Percentiles rank a stretch among this genome's conserved stretches.
Conservation (phyloP, 2,797 vertebrate species). For the Chrysolophus pictus region DNA sequence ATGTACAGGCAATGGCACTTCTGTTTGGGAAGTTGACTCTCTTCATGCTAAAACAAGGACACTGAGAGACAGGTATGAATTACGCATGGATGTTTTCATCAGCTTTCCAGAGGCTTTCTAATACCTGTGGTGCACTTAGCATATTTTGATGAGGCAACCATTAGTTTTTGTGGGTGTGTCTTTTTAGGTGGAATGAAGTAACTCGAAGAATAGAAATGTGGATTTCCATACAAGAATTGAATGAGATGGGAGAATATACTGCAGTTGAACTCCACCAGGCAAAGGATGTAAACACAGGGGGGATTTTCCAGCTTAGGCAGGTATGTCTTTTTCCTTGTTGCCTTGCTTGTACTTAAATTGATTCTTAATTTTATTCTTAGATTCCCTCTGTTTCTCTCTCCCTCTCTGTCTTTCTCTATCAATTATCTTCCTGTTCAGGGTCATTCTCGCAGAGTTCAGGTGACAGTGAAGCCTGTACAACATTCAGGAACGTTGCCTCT, state of each 20-base stretch:
- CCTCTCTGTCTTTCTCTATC: background rate
- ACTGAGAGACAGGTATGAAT: constrained; percentile 89
- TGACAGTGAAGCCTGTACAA: constrained; percentile 92
- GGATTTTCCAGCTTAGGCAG: constrained; percentile 96
- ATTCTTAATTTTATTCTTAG: constrained; percentile 5
- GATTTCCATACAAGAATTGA: constrained; percentile 93
- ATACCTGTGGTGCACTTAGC: background rate
- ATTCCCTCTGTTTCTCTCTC: background rate
- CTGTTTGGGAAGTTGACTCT: constrained; percentile 91
- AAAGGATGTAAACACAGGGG: constrained; percentile 94
- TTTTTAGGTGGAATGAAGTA: constrained; percentile 94
- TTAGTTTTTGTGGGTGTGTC: background rate
- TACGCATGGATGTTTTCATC: background rate
- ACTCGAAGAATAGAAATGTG: constrained; percentile 94
- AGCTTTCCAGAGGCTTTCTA: background rate
- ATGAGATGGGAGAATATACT: constrained; percentile 94
- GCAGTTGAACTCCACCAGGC: constrained; percentile 92
- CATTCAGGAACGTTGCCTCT: constrained; percentile 95
- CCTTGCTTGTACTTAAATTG: background rate
- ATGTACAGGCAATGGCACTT: constrained; percentile 90
- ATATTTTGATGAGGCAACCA: background rate
- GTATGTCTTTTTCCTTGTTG: constrained; percentile 64
- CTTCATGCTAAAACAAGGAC: constrained; percentile 94
- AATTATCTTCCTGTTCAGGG: constrained; percentile 77
- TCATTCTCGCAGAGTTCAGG: constrained; percentile 94